phyloP scores from a whole-genome alignment of 2,888 invertebrate genomes.

The Lepas anatifera region DNA sequence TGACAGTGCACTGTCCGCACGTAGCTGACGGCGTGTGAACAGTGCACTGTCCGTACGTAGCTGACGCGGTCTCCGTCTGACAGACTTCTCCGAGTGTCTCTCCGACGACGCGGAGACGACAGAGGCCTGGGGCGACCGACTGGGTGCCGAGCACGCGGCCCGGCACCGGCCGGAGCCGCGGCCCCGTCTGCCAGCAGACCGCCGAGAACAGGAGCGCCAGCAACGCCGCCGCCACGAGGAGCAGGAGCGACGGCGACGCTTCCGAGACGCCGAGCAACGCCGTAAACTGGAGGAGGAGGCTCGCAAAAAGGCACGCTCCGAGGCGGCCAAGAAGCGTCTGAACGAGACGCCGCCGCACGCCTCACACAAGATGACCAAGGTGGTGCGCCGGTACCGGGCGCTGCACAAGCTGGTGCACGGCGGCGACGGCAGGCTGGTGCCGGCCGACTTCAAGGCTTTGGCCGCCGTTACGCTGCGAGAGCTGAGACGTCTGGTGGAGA shows the following conservation, averaged over 20 bases:
- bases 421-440: background rate
- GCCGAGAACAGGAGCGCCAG: background rate
- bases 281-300: background rate
- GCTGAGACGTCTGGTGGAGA: background rate
- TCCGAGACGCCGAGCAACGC: background rate
- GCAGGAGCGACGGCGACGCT: conserved; percentile 1
- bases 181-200: background rate
- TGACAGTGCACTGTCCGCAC: too few relatives aligned
- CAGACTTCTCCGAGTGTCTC: background rate
- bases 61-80: too few relatives aligned
- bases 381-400: background rate
- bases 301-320: background rate
- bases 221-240: background rate
- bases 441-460: background rate
- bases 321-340: background rate
- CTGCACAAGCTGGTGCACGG: background rate
- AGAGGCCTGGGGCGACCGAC: background rate
- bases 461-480: background rate
- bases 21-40: too few relatives aligned
- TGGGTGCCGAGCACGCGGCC: background rate
- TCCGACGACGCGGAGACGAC: background rate
- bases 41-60: too few relatives aligned
- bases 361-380: background rate
- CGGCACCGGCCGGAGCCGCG: background rate
- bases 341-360: background rate